These are phyloP conservation scores for Megaptera novaeangliae DNA, from an alignment of 2,113 vertebrate species.

Conservation along the genomic window DNA sequence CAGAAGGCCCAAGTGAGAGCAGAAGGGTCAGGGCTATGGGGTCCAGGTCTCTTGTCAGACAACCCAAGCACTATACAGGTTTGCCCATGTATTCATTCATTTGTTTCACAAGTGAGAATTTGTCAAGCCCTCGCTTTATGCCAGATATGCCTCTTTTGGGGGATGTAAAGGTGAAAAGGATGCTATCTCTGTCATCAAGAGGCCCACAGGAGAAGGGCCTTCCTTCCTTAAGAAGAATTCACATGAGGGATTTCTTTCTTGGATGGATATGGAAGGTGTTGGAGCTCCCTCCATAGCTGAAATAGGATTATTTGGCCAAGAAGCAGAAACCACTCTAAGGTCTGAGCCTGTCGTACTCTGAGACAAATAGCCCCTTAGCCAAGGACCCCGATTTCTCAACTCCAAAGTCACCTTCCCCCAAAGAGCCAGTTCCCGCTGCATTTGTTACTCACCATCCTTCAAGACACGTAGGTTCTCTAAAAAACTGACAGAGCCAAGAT, in stretches of 20 bases:
- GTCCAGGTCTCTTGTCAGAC: not conserved
- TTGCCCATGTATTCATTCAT: not conserved
- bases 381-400: too few relatives aligned
- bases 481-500: not conserved
- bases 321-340: too few relatives aligned
- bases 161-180: not conserved
- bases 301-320: too few relatives aligned
- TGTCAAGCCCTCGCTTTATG: not conserved
- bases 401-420: too few relatives aligned
- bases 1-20: not conserved
- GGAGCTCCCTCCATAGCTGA: too few relatives aligned
- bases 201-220: too few relatives aligned
- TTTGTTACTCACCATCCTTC: too few relatives aligned
- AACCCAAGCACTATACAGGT: not conserved
- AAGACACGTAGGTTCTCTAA: not conserved
- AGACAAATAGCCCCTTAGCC: too few relatives aligned
- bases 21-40: rapidly evolving
- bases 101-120: not conserved
- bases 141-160: not conserved
- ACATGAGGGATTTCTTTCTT: not conserved
- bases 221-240: too few relatives aligned
- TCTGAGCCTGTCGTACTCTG: too few relatives aligned
- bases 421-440: too few relatives aligned
- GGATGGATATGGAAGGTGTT: not conserved
- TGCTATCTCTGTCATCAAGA: too few relatives aligned